phyloP scores from a whole-genome alignment of 1,140 invertebrate species.

The Dendrolimus punctatus region DNA sequence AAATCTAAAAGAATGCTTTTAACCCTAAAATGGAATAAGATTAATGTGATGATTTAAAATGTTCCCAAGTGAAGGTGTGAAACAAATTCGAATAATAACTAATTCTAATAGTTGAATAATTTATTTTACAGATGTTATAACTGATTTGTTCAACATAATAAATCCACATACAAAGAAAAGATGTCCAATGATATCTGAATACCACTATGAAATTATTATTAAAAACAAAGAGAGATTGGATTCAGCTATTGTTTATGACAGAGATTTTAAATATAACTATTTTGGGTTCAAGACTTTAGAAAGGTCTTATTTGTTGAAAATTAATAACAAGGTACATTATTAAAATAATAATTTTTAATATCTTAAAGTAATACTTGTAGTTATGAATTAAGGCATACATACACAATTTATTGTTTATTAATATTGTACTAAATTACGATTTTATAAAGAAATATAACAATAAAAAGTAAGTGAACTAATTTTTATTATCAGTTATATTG shows the following conservation, averaged over 20 bases:
- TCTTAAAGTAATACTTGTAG: not conserved
- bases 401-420: no score
- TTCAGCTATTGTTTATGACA: conserved; percentile 97
- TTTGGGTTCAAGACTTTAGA: conserved; percentile 99
- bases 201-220: conserved; percentile 88
- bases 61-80: no score
- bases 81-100: no score
- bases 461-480: not conserved
- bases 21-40: no score
- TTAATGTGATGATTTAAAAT: no score
- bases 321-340: conserved; percentile 83
- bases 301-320: conserved; percentile 94
- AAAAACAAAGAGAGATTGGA: conserved; percentile 91
- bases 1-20: no score
- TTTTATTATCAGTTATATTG: no score
- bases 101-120: not conserved
- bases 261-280: conserved; percentile 98
- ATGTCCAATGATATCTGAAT: conserved; percentile 90
- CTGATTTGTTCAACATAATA: conserved; percentile 85
- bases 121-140: conserved; percentile 87
- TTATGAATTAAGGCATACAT: no score
- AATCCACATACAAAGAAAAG: conserved; percentile 81
- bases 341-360: conserved; percentile 1
- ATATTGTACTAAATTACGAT: no score
- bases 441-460: conserved; percentile 3